Percentiles rank a stretch among this genome's conserved stretches.
Conservation (phyloP, 2,888 invertebrate species). For the Caenorhabditis sp. region DNA sequence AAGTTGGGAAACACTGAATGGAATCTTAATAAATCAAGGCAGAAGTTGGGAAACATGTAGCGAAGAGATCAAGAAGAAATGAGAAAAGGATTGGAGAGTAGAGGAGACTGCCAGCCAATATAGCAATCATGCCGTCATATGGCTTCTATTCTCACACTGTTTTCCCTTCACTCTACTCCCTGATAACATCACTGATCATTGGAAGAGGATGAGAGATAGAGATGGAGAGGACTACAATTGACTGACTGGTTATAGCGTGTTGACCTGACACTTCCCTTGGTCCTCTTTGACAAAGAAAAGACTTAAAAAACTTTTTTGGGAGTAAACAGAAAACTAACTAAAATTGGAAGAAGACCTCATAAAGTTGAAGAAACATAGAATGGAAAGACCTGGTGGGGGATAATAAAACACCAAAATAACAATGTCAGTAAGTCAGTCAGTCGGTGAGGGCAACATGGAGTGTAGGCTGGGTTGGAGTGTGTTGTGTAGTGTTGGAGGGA, state of each 20-base stretch:
- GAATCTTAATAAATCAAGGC: no score
- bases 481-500: background rate
- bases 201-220: background rate
- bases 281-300: background rate
- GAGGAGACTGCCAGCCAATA: background rate
- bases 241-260: background rate
- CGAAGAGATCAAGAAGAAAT: background rate
- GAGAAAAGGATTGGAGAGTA: background rate
- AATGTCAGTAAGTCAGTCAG: background rate
- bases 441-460: background rate
- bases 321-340: background rate
- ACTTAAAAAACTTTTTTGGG: background rate
- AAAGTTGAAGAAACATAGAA: constrained; percentile 1
- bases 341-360: background rate
- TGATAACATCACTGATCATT: constrained; percentile 53
- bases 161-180: constrained; percentile 10
- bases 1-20: no score
- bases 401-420: background rate
- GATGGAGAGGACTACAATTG: constrained; percentile 4
- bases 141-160: constrained; percentile 17
- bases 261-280: background rate
- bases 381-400: no score
- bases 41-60: background rate
- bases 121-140: constrained; percentile 38
- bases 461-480: background rate